Evolutionary conservation across 2,888 invertebrate species (phyloP), one percentile per base, ranked within the genome.

Genomic region (Synanthedon formicaeformis): DNA sequence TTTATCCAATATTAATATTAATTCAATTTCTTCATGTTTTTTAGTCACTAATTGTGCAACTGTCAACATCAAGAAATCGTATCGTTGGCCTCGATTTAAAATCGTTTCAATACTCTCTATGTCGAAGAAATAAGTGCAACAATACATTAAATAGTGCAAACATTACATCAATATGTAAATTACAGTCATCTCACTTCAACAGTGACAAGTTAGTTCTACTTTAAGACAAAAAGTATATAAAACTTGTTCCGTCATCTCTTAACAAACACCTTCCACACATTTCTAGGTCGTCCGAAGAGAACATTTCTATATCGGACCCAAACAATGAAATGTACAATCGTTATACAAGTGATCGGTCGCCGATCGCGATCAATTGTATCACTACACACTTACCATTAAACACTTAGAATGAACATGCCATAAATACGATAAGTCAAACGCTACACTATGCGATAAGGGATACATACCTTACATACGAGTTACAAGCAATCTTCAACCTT

Each of bases 291-390:
- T 41, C 23, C 41, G 50, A 50, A 52, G 45, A 45, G 13, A 45
- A 41, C 51, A 53, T 53, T 49, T 56, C 59, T 56, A 60, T 60
- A 60, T 66, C 69, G 66, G 83, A 83, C 84, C 85, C 84, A 75
- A 70, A 81, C 82, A 80, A 81, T 85, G 85, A 85, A 86, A 86
- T 80, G 85, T 83, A 83, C 83, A 82, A 83, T 81, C 67, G 60
- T 62, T 57, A 66, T 68, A 73, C 73, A 74, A 75, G 59, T 69
- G 75, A 76, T 65, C 77, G 72, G 71, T 58, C 56, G 53, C 56
- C 61, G 62, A 64, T 60, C 67, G 63, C 76, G 75, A 71, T 68
- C 79, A 74, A 69, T 69, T 73, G 73, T 71, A 69, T 60, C 52
- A 23, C 23, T 34, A 16, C 57, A 66, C 64, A 65, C 66, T 69